phyloP scores from a whole-genome alignment of 2,797 vertebrate genomes.

The Naso thynnoides region DNA sequence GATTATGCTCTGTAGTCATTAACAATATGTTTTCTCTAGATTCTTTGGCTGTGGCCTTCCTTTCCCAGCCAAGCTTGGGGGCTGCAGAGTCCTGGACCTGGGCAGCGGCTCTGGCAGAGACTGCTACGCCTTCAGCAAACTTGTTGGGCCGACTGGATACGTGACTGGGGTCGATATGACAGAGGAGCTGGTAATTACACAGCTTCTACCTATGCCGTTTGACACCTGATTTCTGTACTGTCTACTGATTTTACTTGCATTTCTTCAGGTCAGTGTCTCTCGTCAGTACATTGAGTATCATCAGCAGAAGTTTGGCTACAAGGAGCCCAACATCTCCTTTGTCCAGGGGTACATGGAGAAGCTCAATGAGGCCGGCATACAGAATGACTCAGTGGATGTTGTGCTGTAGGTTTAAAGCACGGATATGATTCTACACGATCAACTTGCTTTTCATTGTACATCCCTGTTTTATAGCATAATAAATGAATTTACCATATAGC shows the following conservation, averaged over 20 bases:
- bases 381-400: constrained; percentile 77
- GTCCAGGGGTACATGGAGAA: constrained; percentile 85
- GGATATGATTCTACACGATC: neutral
- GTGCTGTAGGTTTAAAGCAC: constrained; percentile 74
- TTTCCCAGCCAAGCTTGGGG: constrained; percentile 85
- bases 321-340: constrained; percentile 80
- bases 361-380: constrained; percentile 79
- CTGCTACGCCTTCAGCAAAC: constrained; percentile 88
- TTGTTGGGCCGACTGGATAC: constrained; percentile 86
- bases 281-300: constrained; percentile 81
- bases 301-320: constrained; percentile 80
- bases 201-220: fast-evolving
- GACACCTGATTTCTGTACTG: neutral
- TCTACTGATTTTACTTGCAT: neutral
- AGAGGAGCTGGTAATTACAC: constrained; percentile 81
- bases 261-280: constrained; percentile 70
- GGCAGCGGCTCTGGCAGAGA: constrained; percentile 91
- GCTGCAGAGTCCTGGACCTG: constrained; percentile 88
- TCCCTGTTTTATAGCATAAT: neutral
- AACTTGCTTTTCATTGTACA: neutral
- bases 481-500: neutral
- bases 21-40: constrained; percentile 67
- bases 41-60: constrained; percentile 92
- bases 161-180: constrained; percentile 92
- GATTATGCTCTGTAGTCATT: neutral